Conservation (phyloP, 35 echinoderm and acorn worm genomes). For the Eucidaris tribuloides region DNA sequence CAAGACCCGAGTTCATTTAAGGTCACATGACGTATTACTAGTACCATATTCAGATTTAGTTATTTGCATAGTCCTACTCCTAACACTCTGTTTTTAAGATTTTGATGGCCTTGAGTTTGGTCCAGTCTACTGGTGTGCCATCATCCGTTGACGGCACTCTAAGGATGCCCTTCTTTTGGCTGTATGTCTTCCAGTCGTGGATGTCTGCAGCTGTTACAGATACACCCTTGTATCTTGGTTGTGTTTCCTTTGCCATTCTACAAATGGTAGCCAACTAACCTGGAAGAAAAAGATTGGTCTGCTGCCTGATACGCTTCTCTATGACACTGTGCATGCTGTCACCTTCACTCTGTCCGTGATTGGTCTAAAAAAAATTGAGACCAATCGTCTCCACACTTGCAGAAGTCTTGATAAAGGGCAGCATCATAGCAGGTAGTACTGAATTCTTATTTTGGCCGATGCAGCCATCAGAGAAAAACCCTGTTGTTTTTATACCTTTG, state of each 20-base stretch:
- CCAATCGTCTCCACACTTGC: slow-evolving; percentile 31
- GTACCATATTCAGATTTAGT: too few species aligned
- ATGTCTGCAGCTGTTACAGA: slow-evolving; percentile 16
- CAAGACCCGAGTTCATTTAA: too few species aligned
- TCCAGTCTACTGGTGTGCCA: slow-evolving; percentile 15
- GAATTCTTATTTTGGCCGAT: slow-evolving; percentile 76
- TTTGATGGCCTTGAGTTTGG: background rate
- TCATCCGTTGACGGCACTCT: slow-evolving; percentile 4
- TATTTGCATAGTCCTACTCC: too few species aligned
- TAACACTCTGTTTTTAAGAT: background rate
- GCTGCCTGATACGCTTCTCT: slow-evolving; percentile 4
- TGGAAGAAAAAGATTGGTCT: slow-evolving; percentile 1
- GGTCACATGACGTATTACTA: too few species aligned
- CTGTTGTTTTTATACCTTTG: slow-evolving; percentile 32
- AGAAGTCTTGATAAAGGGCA: slow-evolving; percentile 34
- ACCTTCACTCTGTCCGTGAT: slow-evolving; percentile 72
- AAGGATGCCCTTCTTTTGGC: background rate
- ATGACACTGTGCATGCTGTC: slow-evolving; percentile 72
- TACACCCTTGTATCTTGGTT: background rate
- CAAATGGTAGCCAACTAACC: slow-evolving; percentile 18
- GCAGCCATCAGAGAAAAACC: slow-evolving; percentile 71
- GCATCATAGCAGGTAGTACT: slow-evolving; percentile 68
- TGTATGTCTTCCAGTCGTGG: slow-evolving; percentile 2
- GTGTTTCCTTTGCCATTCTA: slow-evolving; percentile 27
- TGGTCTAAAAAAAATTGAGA: slow-evolving; percentile 55